These are phyloP conservation scores for Acleris emargana DNA, from an alignment of 2,888 invertebrate species.

Conservation along the genomic window DNA sequence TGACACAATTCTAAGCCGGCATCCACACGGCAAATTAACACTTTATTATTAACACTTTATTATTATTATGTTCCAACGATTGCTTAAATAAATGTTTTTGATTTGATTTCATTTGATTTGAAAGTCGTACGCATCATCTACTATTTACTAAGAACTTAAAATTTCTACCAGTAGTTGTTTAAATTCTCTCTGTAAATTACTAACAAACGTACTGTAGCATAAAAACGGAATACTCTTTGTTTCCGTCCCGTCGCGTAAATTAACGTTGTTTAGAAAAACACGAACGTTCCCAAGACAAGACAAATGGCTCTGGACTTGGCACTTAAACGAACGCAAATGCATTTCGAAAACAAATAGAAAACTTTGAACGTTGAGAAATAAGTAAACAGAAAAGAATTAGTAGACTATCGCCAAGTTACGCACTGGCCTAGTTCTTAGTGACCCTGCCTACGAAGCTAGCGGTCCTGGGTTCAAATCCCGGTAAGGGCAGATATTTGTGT, in stretches of 20 bases:
- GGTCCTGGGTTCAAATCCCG: no score
- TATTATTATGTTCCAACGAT: no score
- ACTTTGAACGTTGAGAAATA: not conserved
- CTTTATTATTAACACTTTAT: no score
- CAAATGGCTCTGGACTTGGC: constrained; percentile 7
- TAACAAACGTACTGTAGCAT: not conserved
- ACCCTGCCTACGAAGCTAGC: no score
- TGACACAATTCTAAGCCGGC: no score
- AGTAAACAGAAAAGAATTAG: not conserved
- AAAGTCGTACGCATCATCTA: no score
- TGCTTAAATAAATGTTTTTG: no score
- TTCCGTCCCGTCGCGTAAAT: not conserved
- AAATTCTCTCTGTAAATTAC: not conserved
- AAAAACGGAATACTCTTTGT: not conserved
- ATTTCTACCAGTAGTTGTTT: not conserved
- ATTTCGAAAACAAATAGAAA: not conserved
- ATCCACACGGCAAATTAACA: no score
- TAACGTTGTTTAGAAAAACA: constrained; percentile 6
- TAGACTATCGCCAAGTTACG: not conserved
- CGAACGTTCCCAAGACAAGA: constrained; percentile 5
- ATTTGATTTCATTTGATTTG: no score
- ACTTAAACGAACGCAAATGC: constrained; percentile 3
- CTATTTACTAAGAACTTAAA: no score
- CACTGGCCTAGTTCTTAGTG: no score
- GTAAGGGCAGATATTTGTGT: no score